Base-by-base conservation (phyloP, 2,888 invertebrate genomes). In the Noctuana brunneofusca region DNA sequence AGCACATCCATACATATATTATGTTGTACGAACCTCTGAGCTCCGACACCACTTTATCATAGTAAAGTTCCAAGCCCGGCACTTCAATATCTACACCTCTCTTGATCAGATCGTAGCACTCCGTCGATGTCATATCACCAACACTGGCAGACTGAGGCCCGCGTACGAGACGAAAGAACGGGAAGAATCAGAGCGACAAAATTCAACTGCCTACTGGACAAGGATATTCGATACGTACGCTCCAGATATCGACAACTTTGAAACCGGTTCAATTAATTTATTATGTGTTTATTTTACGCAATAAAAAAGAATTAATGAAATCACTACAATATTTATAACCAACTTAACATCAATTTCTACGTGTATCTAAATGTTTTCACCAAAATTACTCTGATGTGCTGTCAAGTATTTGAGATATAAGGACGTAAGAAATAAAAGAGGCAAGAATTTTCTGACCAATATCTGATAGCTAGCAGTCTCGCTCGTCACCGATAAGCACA, bases 11-110 rank as follows among this genome's bases (percentile, higher is more conserved):
- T n/a, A n/a, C n/a, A n/a, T 3, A 38, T 14, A 38, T 38, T 16
- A 52, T 16, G 69, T 69, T 55, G 35, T 65, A 87, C 87, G 75
- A 84, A 93, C 93, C 93, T 93, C 93, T 83, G 16, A 93, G 86
- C 77, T 93, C 93, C 66, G 83, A 71, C 65, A 93, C 93, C 64
- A 93, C 91, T 83, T 92, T 93, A 74, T 94, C 93, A 78, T 92
- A 93, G 78, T 93, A 93, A 67, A 85, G 81, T 65, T 93, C 92
- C 73, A 92, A 78, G 41, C 92, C 92, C 2, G 92, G 92, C 75
- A 92, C 91, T 77, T 92, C 92, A 20, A 89, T 87, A 69, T 90
- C 89, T 18, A 92, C 84, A 56, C 92, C 92, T 71, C 80, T 83
- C 77, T 86, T 88, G 74, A 92, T 92, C 71, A 92, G 82, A 74